Evolutionary conservation across 2,113 vertebrate genomes (phyloP).

Genomic region (Cyprinodon brontotheroides): DNA sequence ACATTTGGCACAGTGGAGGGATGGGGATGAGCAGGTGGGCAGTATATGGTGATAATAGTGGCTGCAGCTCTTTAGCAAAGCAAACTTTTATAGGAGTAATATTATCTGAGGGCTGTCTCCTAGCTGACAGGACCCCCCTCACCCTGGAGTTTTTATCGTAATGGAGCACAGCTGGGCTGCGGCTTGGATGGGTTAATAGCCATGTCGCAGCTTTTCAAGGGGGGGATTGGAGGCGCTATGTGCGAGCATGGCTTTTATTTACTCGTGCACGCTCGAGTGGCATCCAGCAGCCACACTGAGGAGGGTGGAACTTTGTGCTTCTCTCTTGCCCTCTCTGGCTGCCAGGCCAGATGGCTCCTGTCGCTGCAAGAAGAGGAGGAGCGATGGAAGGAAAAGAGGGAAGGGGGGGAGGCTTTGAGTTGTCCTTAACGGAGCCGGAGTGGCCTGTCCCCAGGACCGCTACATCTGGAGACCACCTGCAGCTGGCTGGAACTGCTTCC

Average conservation of each 20-base stretch:
- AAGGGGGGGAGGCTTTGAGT: slow-evolving; percentile 42
- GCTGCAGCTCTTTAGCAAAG: slow-evolving; percentile 60
- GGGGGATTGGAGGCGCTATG: slow-evolving; percentile 7
- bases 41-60: slow-evolving; percentile 60
- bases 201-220: slow-evolving; percentile 60
- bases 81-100: slow-evolving; percentile 67
- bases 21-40: slow-evolving; percentile 32
- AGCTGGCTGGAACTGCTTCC: slow-evolving; percentile 54
- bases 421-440: slow-evolving; percentile 57
- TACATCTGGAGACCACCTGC: slow-evolving; percentile 82
- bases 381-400: slow-evolving; percentile 35
- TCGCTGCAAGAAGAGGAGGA: slow-evolving; percentile 61
- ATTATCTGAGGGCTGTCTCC: slow-evolving; percentile 53
- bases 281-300: slow-evolving; percentile 58
- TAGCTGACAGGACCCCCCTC: slow-evolving; percentile 46
- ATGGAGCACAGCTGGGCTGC: slow-evolving; percentile 73
- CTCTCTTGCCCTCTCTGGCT: slow-evolving; percentile 34
- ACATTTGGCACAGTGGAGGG: slow-evolving; percentile 50
- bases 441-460: slow-evolving; percentile 67
- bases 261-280: slow-evolving; percentile 55
- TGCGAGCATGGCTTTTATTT: slow-evolving; percentile 58
- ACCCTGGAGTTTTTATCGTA: slow-evolving; percentile 65
- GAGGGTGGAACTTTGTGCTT: slow-evolving; percentile 58
- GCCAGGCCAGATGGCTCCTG: slow-evolving; percentile 79
- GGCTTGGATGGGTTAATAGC: slow-evolving; percentile 68